phyloP scores from a whole-genome alignment of 2,113 vertebrate genomes.

The Planiliza haematocheilus region DNA sequence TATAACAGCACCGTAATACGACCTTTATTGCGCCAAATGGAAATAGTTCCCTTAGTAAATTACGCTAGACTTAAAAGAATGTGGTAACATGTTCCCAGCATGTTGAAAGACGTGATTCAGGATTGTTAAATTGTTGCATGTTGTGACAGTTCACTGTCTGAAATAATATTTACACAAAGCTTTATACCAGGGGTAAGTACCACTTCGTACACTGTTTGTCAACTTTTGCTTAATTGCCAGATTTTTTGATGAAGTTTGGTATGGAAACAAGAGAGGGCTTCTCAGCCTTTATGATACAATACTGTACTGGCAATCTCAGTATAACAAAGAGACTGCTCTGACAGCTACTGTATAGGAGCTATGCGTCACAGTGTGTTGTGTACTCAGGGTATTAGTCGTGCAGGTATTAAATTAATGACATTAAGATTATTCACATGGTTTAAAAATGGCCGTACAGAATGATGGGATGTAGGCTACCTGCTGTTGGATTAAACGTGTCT shows the following conservation, averaged over 20 bases:
- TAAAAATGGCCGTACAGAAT: slow-evolving; percentile 27
- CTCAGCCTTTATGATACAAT: too few species aligned
- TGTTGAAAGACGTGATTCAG: not conserved
- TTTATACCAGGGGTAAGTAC: too few species aligned
- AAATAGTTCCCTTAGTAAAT: slow-evolving; percentile 12
- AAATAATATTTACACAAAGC: not conserved
- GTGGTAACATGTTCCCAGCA: not conserved
- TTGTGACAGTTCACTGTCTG: not conserved
- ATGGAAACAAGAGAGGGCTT: not conserved
- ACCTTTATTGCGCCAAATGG: not conserved
- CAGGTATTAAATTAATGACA: slow-evolving; percentile 23
- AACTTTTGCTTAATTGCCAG: too few species aligned
- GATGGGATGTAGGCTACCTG: slow-evolving; percentile 53
- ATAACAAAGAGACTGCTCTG: not conserved
- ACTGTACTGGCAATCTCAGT: too few species aligned
- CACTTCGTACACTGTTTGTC: too few species aligned
- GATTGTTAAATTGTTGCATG: not conserved
- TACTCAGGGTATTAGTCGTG: not conserved
- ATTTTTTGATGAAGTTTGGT: slow-evolving; percentile 5
- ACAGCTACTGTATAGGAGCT: not conserved
- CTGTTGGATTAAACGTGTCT: slow-evolving; percentile 59
- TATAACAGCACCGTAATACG: not conserved
- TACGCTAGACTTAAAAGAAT: not conserved
- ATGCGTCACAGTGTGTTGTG: not conserved
- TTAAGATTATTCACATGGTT: slow-evolving; percentile 12